Evolutionary conservation across 2,888 invertebrate species (phyloP).

Genomic region (Nephrocerus scutellatus): DNA sequence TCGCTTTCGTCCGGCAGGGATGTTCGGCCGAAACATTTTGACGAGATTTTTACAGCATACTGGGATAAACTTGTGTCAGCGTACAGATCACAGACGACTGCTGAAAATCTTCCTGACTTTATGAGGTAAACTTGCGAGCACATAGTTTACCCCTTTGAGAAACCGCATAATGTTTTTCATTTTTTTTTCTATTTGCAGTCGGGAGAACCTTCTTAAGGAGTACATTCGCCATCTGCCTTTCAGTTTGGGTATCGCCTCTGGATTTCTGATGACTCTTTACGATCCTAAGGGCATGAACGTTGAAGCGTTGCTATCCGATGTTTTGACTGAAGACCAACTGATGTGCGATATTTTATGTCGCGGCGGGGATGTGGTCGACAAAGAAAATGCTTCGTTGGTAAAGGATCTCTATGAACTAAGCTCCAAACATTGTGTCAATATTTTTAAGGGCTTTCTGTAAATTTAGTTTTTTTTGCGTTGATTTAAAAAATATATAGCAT

Average conservation of each 20-base stretch:
- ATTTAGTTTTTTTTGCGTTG: too few relatives aligned
- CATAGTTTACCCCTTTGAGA: background rate
- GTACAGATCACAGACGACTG: constrained; percentile 18
- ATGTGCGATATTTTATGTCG: constrained; percentile 19
- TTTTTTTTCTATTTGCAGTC: constrained; percentile 23
- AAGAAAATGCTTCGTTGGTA: constrained; percentile 37
- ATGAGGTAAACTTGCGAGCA: constrained; percentile 27
- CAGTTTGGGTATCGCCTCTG: constrained; percentile 27
- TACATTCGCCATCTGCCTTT: constrained; percentile 37
- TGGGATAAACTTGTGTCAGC: constrained; percentile 28
- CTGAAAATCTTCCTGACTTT: constrained; percentile 29
- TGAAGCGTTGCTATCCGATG: constrained; percentile 24
- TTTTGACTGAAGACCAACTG: constrained; percentile 20
- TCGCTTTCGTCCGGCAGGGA: constrained; percentile 34
- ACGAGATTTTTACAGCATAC: constrained; percentile 37
- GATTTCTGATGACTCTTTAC: constrained; percentile 33
- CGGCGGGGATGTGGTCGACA: constrained; percentile 39
- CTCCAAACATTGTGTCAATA: constrained; percentile 25
- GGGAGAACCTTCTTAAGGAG: constrained; percentile 34
- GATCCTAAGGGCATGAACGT: constrained; percentile 23
- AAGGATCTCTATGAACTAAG: constrained; percentile 37
- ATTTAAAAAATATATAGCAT: too few relatives aligned
- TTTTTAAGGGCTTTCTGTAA: too few relatives aligned
- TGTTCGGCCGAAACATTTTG: constrained; percentile 34
- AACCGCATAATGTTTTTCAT: background rate